Conservation (phyloP, 2,888 invertebrate species). For the Escarpia spicata region DNA sequence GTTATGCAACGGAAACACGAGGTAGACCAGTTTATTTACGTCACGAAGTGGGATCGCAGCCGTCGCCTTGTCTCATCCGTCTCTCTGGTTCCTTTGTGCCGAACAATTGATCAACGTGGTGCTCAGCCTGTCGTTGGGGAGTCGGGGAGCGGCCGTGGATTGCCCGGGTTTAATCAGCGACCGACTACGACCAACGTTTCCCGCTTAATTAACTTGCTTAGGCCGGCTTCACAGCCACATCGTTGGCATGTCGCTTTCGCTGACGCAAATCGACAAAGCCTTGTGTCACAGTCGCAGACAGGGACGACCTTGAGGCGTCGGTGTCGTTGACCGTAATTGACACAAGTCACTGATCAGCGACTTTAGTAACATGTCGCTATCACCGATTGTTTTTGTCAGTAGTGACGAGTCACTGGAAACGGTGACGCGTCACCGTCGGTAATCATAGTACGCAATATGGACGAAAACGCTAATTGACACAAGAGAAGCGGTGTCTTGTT, state of each 20-base stretch:
- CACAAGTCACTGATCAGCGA: background rate
- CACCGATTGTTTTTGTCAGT: background rate
- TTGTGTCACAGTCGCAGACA: background rate
- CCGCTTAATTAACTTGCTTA: conserved; percentile 6
- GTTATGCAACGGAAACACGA: no score
- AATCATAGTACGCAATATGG: background rate
- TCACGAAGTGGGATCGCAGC: background rate
- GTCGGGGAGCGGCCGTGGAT: background rate
- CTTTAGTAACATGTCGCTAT: background rate
- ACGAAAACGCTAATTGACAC: background rate
- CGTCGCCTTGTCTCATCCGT: background rate
- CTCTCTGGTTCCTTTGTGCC: background rate
- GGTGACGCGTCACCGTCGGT: background rate
- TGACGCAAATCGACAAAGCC: conserved; percentile 13
- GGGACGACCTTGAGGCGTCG: background rate
- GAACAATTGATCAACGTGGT: background rate
- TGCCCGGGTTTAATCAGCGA: background rate
- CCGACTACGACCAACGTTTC: background rate
- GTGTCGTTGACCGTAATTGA: background rate
- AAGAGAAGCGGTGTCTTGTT: background rate
- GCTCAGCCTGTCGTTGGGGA: background rate
- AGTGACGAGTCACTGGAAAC: background rate
- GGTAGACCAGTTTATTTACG: no score
- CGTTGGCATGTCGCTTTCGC: background rate
- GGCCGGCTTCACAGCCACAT: background rate